Conservation (phyloP, 1,140 invertebrate genomes). For the Plutomurus gul region DNA sequence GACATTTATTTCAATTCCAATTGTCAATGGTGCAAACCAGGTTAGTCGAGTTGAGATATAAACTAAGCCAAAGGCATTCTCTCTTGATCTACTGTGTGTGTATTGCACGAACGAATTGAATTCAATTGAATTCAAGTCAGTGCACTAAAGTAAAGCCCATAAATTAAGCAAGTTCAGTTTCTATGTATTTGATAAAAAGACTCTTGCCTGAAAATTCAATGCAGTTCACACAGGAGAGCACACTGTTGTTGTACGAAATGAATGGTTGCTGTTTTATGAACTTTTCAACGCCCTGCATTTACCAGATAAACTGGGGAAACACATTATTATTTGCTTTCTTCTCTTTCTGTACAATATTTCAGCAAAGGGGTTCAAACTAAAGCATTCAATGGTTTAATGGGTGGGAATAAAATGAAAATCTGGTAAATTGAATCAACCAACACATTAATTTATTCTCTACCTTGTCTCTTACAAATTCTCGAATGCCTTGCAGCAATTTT, state of each 20-base stretch:
- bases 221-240: neutral
- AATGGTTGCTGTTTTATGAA: constrained; percentile 27
- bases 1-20: constrained; percentile 28
- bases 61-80: neutral
- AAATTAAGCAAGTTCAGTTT: constrained; percentile 37
- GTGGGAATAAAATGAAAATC: too few species aligned
- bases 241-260: neutral
- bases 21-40: constrained; percentile 23
- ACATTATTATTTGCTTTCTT: constrained; percentile 11
- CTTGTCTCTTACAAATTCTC: too few species aligned
- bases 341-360: neutral
- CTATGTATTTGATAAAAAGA: constrained; percentile 22
- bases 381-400: neutral
- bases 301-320: constrained; percentile 42
- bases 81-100: neutral
- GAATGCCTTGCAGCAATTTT: too few species aligned
- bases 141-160: constrained; percentile 31
- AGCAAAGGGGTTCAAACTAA: neutral
- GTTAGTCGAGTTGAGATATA: neutral
- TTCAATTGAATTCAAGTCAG: constrained; percentile 6
- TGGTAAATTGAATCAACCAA: too few species aligned
- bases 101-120: neutral
- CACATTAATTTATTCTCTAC: too few species aligned
- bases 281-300: constrained; percentile 49
- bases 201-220: neutral